A percentile compares a stretch with the other conserved stretches of the same genome.
phyloP scores from a whole-genome alignment of 2,888 invertebrate species.

The Helleia helle region DNA sequence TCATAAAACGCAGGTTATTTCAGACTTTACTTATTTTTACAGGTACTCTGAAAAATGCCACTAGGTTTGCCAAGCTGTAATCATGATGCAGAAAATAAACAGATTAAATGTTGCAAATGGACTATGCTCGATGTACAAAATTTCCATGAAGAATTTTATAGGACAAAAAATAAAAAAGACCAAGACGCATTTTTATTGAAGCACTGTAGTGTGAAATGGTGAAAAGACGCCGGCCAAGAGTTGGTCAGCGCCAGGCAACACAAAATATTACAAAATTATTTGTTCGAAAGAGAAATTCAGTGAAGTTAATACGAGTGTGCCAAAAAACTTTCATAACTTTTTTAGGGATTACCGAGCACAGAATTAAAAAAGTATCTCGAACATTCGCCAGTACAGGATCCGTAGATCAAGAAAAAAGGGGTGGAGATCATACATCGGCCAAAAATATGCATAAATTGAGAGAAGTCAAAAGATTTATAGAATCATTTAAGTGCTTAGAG shows the following conservation, averaged over 20 bases:
- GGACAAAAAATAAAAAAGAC: too few relatives aligned
- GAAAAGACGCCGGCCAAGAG: too few relatives aligned
- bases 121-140: too few relatives aligned
- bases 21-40: too few relatives aligned
- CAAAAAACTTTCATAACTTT: background rate
- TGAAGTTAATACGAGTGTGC: background rate
- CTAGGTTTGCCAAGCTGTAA: too few relatives aligned
- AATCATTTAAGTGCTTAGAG: slow-evolving; percentile 5
- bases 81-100: too few relatives aligned
- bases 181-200: too few relatives aligned
- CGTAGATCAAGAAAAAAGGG: background rate
- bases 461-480: background rate
- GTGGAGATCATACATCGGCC: background rate
- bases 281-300: background rate
- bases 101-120: too few relatives aligned
- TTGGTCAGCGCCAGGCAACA: background rate
- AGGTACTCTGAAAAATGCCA: too few relatives aligned
- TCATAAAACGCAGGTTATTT: too few relatives aligned
- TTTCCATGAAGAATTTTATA: too few relatives aligned
- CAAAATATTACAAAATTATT: background rate
- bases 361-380: background rate
- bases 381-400: background rate
- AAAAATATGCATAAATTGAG: background rate
- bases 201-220: too few relatives aligned
- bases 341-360: background rate